phyloP scores from a whole-genome alignment of 2,113 vertebrate species.

The Chelonoidis abingdonii region DNA sequence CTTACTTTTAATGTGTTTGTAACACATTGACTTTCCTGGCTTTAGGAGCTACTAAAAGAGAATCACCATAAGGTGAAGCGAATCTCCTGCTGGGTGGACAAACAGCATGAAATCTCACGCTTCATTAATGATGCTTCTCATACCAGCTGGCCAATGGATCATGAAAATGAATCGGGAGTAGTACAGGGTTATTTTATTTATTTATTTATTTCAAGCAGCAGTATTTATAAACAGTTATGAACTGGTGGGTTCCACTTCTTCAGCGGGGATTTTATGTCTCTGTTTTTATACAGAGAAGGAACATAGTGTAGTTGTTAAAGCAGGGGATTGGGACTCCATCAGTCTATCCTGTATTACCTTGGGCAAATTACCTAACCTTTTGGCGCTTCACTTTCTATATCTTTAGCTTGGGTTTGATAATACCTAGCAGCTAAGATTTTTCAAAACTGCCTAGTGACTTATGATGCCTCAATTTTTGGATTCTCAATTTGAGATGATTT shows the following conservation, averaged over 20 bases:
- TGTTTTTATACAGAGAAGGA: constrained; percentile 26
- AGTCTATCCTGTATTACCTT: background rate
- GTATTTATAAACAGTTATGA: constrained; percentile 72
- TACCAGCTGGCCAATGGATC: constrained; percentile 79
- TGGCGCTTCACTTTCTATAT: background rate
- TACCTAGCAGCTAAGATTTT: rapidly evolving
- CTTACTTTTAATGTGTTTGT: constrained; percentile 60
- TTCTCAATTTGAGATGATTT: background rate
- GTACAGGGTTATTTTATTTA: constrained; percentile 24
- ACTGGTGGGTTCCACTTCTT: constrained; percentile 53
- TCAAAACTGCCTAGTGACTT: background rate
- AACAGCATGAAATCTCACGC: constrained; percentile 71
- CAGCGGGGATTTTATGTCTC: constrained; percentile 22
- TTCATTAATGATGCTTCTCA: constrained; percentile 79
- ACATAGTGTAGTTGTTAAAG: background rate
- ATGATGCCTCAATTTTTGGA: background rate
- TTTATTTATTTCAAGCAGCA: constrained; percentile 22
- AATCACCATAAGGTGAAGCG: constrained; percentile 67
- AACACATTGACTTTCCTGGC: constrained; percentile 54
- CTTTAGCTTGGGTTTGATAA: background rate
- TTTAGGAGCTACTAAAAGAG: constrained; percentile 42
- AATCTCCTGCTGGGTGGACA: constrained; percentile 63
- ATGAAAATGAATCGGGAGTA: constrained; percentile 77
- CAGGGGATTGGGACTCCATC: background rate
- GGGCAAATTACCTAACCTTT: background rate